A percentile compares a stretch with the other conserved stretches of the same genome.
These are phyloP conservation scores for Agapostemon virescens DNA, from an alignment of 2,888 invertebrate species.

Conservation along the genomic window DNA sequence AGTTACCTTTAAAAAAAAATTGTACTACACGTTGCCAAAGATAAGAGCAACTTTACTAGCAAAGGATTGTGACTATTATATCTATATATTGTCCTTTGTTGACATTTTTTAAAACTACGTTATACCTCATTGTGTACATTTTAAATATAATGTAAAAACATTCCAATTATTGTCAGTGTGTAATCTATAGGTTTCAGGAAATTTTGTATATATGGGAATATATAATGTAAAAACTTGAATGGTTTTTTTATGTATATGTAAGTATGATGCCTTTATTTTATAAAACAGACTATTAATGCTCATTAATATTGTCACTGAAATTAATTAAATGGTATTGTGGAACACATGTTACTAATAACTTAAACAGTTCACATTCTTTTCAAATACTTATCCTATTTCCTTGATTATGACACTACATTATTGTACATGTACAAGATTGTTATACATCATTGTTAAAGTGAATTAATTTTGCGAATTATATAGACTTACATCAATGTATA, in stretches of 20 bases:
- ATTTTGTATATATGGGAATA: constrained; percentile 30
- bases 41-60: constrained; percentile 20
- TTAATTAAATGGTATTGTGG: not conserved
- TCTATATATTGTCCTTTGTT: not conserved
- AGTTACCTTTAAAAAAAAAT: constrained; percentile 1
- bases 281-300: not conserved
- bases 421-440: not conserved
- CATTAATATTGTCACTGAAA: not conserved
- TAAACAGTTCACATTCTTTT: constrained; percentile 3
- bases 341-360: not conserved
- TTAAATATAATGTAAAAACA: constrained; percentile 21
- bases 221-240: constrained; percentile 6
- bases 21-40: constrained; percentile 33
- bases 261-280: not conserved
- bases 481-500: not conserved
- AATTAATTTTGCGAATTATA: constrained; percentile 1
- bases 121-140: constrained; percentile 15
- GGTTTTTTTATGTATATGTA: not conserved
- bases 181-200: constrained; percentile 6
- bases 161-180: constrained; percentile 32
- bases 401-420: not conserved
- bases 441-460: not conserved
- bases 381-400: not conserved
- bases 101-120: not conserved
- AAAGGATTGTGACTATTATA: constrained; percentile 3